These are phyloP conservation scores for Dreissena polymorpha DNA, from an alignment of 1,140 invertebrate species.

Conservation along the genomic window DNA sequence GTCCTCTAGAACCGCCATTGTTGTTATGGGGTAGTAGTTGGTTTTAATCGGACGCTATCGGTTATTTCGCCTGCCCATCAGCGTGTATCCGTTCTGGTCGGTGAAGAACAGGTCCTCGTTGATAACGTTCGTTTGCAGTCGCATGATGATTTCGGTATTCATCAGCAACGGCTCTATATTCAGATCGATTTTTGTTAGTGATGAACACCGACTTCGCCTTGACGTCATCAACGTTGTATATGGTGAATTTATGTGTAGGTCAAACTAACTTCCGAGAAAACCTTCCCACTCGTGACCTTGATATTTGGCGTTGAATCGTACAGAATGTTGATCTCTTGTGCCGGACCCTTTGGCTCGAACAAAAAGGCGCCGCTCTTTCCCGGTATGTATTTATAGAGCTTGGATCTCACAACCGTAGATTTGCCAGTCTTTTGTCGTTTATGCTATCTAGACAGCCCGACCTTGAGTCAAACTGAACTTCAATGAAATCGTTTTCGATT, in stretches of 20 bases:
- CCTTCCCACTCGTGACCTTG: constrained; percentile 45
- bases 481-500: constrained; percentile 45
- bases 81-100: constrained; percentile 94
- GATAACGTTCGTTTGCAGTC: constrained; percentile 89
- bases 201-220: constrained; percentile 85
- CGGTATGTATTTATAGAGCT: constrained; percentile 35
- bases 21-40: constrained; percentile 94
- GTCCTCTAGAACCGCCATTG: constrained; percentile 91
- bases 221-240: constrained; percentile 30
- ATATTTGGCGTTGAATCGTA: constrained; percentile 4
- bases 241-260: constrained; percentile 18
- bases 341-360: constrained; percentile 38
- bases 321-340: constrained; percentile 72
- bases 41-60: constrained; percentile 86
- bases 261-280: constrained; percentile 91
- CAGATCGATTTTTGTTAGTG: constrained; percentile 82
- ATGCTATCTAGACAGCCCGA: constrained; percentile 36
- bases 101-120: constrained; percentile 87
- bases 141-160: constrained; percentile 90
- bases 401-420: not conserved
- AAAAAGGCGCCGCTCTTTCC: constrained; percentile 44
- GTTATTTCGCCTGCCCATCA: constrained; percentile 84
- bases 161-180: not conserved
- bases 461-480: constrained; percentile 18
- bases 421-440: constrained; percentile 17